Base-by-base conservation (phyloP, 2,797 vertebrate genomes). In the Lacerta agilis region DNA sequence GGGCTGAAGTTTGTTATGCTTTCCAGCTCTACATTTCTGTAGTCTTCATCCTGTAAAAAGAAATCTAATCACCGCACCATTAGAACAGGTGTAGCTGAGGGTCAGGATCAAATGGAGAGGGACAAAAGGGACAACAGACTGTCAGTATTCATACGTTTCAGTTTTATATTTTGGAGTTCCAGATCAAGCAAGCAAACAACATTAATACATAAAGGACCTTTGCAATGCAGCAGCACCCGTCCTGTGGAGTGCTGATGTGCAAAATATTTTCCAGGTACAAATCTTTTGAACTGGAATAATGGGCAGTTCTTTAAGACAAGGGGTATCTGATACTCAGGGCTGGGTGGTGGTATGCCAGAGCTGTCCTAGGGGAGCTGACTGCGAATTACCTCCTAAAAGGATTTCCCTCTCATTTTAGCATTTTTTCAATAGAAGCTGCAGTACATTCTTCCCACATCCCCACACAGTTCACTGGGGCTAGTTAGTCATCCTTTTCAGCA, bases 381-480 rank as follows among this genome's bases (percentile, higher is more conserved):
- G 67, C 86, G 82, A 55, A 67, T 55, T 55, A 64, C 61, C 61
- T 64, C 5, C 61, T 23, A 64, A 64, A 23, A 64, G 90, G 92
- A 88, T 79, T 82, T 71, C 10, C 92, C 7, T 49, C 4, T 86
- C 67, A 73, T 49, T 92, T 29, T 87, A 91, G 87, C 71, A 82
- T 71, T 18, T 6, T 66, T 85, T 79, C 8, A 80, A 43, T 79
- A 41, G 83, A 88, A 79, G 17, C 66, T 77, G 83, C 20, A 41
- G 17, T 38, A 2, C n/a, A 8, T 75, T n/a, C 55, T 33, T 64
- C n/a, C 75, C 0, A 1, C 9, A 2, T 87, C 92, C 72, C 49
- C 79, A 23, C 66, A 8, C 86, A 90, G 89, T 94, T 93, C 92
- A 58, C 82, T 67, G 17, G 75, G 86, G 82, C 41, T 71, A 72